These are phyloP conservation scores for Microchrysa polita DNA, from an alignment of 2,888 invertebrate genomes.

Conservation along the genomic window DNA sequence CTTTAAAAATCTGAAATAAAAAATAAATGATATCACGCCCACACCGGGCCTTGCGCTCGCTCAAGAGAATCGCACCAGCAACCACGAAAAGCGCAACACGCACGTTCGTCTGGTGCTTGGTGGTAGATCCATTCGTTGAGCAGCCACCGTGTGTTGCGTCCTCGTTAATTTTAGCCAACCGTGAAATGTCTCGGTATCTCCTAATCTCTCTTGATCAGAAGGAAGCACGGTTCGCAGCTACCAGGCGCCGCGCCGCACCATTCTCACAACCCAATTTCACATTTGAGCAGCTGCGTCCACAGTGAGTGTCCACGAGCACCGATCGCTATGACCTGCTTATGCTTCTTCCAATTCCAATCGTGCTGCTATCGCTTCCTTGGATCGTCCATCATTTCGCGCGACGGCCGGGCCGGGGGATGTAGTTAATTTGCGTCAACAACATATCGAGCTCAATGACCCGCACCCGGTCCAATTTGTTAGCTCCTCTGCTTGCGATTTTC, in stretches of 20 bases:
- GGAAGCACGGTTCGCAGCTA: neutral
- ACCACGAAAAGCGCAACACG: slow-evolving; percentile 17
- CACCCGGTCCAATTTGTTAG: too few species aligned
- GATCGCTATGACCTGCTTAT: too few species aligned
- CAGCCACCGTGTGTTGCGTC: slow-evolving; percentile 45
- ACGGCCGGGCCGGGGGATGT: too few species aligned
- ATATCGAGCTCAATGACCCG: too few species aligned
- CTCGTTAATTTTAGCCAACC: slow-evolving; percentile 46
- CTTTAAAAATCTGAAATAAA: slow-evolving; percentile 32
- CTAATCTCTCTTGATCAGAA: neutral
- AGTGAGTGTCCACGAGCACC: neutral
- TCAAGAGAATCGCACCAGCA: slow-evolving; percentile 39
- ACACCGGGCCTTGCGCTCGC: slow-evolving; percentile 43
- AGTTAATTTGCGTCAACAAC: too few species aligned
- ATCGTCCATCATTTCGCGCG: too few species aligned
- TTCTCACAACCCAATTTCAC: slow-evolving; percentile 10
- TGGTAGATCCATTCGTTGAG: neutral
- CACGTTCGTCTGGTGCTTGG: slow-evolving; percentile 12
- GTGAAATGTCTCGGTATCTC: slow-evolving; percentile 44
- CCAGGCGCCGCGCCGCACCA: slow-evolving; percentile 8
- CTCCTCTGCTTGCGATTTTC: too few species aligned
- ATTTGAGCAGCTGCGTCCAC: neutral
- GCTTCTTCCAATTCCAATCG: too few species aligned
- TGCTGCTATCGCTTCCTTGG: too few species aligned
- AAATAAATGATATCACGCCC: slow-evolving; percentile 48